Conservation (phyloP, 2,888 invertebrate genomes). For the Cheiracanthium punctorium region DNA sequence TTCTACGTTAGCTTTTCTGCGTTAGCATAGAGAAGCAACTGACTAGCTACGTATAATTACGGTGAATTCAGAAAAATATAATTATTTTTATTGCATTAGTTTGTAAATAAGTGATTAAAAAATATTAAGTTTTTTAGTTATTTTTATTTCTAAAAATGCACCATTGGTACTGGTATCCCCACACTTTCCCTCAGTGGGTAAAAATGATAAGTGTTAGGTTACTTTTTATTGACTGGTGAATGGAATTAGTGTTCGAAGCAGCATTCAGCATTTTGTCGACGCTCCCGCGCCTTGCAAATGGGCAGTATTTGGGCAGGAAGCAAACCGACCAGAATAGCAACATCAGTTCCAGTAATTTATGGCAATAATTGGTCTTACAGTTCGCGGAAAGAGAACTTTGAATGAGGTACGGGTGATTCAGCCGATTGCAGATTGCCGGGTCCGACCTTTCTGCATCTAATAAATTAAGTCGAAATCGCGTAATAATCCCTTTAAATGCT, state of each 20-base stretch:
- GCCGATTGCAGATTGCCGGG: slow-evolving; percentile 41
- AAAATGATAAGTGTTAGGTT: too few species aligned
- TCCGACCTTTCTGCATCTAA: slow-evolving; percentile 33
- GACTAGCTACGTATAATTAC: too few species aligned
- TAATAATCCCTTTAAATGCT: slow-evolving; percentile 61
- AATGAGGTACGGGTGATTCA: slow-evolving; percentile 61
- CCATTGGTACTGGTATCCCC: too few species aligned
- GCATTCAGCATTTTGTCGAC: not conserved
- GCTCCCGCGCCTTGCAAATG: not conserved
- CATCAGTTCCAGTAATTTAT: slow-evolving; percentile 55
- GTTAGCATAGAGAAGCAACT: too few species aligned
- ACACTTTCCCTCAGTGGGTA: too few species aligned
- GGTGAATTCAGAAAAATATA: too few species aligned
- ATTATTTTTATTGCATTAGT: too few species aligned
- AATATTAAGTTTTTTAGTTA: too few species aligned
- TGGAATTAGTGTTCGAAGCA: not conserved
- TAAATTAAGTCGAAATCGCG: slow-evolving; percentile 47
- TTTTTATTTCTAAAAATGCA: too few species aligned
- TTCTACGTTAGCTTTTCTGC: too few species aligned
- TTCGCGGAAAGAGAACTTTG: slow-evolving; percentile 49
- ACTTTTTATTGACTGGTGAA: too few species aligned
- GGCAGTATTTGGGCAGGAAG: slow-evolving; percentile 41
- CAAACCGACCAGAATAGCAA: slow-evolving; percentile 46
- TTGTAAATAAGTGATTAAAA: too few species aligned
- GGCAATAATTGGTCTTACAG: slow-evolving; percentile 57